A percentile compares a stretch with the other conserved stretches of the same genome.
Conservation (phyloP, 2,888 invertebrate species). For the Cactoblastis cactorum region DNA sequence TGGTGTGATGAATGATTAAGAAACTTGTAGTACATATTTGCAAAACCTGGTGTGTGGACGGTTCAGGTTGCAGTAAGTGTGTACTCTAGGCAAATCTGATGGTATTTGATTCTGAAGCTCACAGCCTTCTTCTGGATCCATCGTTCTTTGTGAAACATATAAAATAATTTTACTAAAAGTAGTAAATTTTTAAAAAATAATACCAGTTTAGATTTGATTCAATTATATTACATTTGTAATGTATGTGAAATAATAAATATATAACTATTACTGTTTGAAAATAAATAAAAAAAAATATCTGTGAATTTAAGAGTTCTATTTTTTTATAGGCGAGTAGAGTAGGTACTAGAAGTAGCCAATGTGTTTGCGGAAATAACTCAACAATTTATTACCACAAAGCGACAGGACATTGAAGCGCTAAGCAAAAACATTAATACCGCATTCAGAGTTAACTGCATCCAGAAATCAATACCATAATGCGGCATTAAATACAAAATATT, state of each 20-base stretch:
- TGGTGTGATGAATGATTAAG: slow-evolving; percentile 18
- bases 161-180: slow-evolving; percentile 21
- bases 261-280: not conserved
- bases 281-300: too few species aligned
- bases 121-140: slow-evolving; percentile 58
- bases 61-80: slow-evolving; percentile 65
- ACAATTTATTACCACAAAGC: slow-evolving; percentile 30
- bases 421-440: slow-evolving; percentile 26
- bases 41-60: slow-evolving; percentile 71
- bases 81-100: slow-evolving; percentile 66
- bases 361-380: slow-evolving; percentile 9
- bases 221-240: not conserved
- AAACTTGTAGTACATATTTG: slow-evolving; percentile 27
- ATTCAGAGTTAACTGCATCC: slow-evolving; percentile 30
- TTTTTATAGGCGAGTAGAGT: not conserved
- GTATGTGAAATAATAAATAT: not conserved
- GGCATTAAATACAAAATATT: slow-evolving; percentile 40
- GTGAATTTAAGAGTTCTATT: not conserved
- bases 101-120: slow-evolving; percentile 46
- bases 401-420: slow-evolving; percentile 29
- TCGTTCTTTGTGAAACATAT: slow-evolving; percentile 42
- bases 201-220: not conserved
- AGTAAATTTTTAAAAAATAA: not conserved
- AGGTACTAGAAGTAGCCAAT: slow-evolving; percentile 14
- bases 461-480: slow-evolving; percentile 64